phyloP scores from a whole-genome alignment of 2,797 vertebrate genomes.

The Dicrostonyx torquatus region DNA sequence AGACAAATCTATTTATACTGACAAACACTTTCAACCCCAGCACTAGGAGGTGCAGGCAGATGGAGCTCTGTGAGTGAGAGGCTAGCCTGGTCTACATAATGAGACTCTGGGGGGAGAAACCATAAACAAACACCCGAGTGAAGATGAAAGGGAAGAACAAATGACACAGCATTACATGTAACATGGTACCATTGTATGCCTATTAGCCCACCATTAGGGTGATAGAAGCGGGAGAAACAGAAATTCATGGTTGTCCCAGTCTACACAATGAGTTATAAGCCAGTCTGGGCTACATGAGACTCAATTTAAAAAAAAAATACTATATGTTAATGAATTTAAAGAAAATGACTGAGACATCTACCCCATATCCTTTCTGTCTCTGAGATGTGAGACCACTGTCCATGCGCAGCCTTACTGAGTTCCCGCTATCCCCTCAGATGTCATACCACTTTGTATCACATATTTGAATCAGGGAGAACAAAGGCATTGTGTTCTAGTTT shows the following conservation, averaged over 20 bases:
- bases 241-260: neutral
- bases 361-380: neutral
- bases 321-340: neutral
- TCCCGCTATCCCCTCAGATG: neutral
- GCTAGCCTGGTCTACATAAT: neutral
- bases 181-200: neutral
- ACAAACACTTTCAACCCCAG: neutral
- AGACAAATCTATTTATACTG: neutral
- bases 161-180: neutral
- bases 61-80: neutral
- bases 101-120: neutral
- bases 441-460: neutral
- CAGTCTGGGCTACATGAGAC: neutral
- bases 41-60: neutral
- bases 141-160: neutral
- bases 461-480: neutral
- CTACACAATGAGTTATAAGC: neutral
- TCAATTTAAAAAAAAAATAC: neutral
- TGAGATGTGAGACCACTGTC: neutral
- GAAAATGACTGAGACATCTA: neutral
- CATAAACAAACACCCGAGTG: neutral
- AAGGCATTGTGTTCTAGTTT: neutral
- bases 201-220: neutral
- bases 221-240: too few relatives aligned
- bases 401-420: too few relatives aligned